Conservation (phyloP, 2,113 vertebrate genomes). For the Oncorhynchus masou region DNA sequence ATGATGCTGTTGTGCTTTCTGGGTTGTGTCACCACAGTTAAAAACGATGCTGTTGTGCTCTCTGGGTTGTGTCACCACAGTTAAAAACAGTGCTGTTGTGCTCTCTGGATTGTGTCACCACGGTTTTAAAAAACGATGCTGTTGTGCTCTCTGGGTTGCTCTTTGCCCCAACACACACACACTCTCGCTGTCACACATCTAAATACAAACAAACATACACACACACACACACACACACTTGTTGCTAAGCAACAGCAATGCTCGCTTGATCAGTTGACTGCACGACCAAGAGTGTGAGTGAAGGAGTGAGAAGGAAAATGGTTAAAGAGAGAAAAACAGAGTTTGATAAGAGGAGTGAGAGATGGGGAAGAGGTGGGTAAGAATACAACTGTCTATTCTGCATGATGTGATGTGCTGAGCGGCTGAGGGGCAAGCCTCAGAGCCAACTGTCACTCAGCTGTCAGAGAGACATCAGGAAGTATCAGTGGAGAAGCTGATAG, state of each 20-base stretch:
- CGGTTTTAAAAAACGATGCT: background rate
- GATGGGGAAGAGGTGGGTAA: background rate
- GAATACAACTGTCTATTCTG: background rate
- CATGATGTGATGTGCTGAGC: background rate
- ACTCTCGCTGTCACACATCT: conserved; percentile 12
- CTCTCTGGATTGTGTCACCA: background rate
- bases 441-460: background rate
- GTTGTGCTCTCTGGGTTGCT: background rate
- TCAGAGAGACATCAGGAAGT: background rate
- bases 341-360: background rate
- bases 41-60: background rate
- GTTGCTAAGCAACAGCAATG: conserved; percentile 76
- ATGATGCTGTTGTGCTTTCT: no score
- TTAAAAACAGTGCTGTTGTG: background rate
- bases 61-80: background rate
- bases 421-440: background rate
- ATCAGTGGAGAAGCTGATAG: background rate
- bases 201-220: background rate
- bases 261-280: conserved; percentile 46
- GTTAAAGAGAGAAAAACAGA: conserved; percentile 23
- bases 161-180: conserved; percentile 10
- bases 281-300: background rate
- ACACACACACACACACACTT: conserved; percentile 39
- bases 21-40: background rate
- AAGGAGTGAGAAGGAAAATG: conserved; percentile 7